Base-by-base conservation (phyloP, 2,888 invertebrate genomes). In the Smittia sp. region DNA sequence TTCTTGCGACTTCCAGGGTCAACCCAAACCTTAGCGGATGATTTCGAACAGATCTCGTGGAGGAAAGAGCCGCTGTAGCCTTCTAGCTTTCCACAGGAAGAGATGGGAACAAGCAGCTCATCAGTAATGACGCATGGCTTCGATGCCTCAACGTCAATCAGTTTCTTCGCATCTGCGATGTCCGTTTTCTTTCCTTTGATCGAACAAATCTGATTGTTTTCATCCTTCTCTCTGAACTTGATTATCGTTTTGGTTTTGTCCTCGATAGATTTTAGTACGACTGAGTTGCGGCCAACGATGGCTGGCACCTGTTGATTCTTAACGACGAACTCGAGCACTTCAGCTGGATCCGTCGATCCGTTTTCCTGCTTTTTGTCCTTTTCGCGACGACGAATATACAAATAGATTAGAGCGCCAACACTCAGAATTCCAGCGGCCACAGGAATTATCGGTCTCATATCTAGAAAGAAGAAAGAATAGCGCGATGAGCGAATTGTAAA, bases 191-290 rank as follows among this genome's bases (percentile, higher is more conserved):
- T 83, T 0, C 96, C 96, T 72, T 85, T 83, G 75, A 96, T 90
- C 11, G 88, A 82, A 78, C 93, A 92, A 7, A 88, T 84, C 76
- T 90, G 83, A 22, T 85, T 81, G 0, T 83, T 84, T 15, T 38
- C 85, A 58, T 86, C 86, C 74, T 86, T 85, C 75, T 88, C 87
- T 62, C 84, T 78, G 77, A 83, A 86, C 78, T 83, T 81, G 72
- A 87, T 85, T 75, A 80, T 79, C 2, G 94, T 91, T 41, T 88
- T 87, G 0, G 92, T 89, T 77, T 86, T 87, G 73, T 86, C 85
- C 80, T 94, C 90, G 75, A 96, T 87, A 74, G 87, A 85, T 80
- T 90, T 90, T 67, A 95, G 87, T 78, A 88, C 89, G n/a, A 85
- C 83, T 4, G 95, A 94, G 77, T 86, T 87, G 76, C 91, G 86